These are phyloP conservation scores for Delichon dasypus DNA, from an alignment of 2,797 vertebrate species.

Conservation along the genomic window DNA sequence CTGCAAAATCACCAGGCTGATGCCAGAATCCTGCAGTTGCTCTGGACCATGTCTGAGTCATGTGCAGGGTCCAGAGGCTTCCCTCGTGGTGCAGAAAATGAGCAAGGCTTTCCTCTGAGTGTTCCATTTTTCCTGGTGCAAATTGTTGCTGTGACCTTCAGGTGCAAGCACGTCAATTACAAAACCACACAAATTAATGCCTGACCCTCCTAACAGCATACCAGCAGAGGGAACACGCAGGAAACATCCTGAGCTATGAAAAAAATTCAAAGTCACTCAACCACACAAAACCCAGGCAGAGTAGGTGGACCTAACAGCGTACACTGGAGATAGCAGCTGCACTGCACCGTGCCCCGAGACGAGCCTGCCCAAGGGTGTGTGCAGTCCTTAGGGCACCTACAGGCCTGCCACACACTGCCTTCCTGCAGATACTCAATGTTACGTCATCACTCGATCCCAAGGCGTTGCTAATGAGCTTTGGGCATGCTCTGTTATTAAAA, in stretches of 20 bases:
- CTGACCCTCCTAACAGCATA: slow-evolving; percentile 42
- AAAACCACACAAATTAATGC: slow-evolving; percentile 40
- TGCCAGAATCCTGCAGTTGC: slow-evolving; percentile 31
- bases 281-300: background rate
- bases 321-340: background rate
- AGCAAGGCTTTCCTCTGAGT: slow-evolving; percentile 11
- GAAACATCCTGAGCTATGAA: slow-evolving; percentile 27
- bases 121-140: slow-evolving; percentile 27
- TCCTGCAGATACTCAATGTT: background rate
- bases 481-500: background rate
- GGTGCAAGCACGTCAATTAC: slow-evolving; percentile 40
- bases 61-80: slow-evolving; percentile 30
- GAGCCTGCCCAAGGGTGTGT: background rate
- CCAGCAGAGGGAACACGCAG: slow-evolving; percentile 40
- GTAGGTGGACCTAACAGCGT: background rate
- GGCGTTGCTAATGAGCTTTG: background rate
- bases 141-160: slow-evolving; percentile 41
- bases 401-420: background rate
- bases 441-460: background rate
- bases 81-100: slow-evolving; percentile 29
- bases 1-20: slow-evolving; percentile 1
- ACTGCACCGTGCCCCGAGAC: background rate
- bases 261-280: slow-evolving; percentile 6
- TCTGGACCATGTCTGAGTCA: slow-evolving; percentile 25
- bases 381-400: background rate